Evolutionary conservation across 2,797 vertebrate species (phyloP), one percentile per base, ranked within the genome.

Genomic region (Enteromius treurensis): DNA sequence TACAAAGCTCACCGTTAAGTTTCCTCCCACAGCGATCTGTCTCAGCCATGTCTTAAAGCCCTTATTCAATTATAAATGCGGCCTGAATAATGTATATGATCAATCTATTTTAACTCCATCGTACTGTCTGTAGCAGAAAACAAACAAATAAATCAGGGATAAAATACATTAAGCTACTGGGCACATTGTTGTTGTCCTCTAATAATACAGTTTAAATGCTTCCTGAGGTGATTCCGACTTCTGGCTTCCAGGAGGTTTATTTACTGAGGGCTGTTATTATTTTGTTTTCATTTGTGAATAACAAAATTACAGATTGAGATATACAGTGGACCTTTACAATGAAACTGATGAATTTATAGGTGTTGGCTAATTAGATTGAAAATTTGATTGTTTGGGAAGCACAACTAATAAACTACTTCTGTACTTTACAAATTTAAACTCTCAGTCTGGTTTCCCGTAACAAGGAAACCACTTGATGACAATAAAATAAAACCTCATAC

Each of bases 21-120:
- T 69, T 42, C 3, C 65, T 53, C 83, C n/a, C 14, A 21, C 69
- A 58, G 42, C 13, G 64, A 84, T 85, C 68, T 49, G 62, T 87
- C 81, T 79, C 76, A n/a, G 51, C 60, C 85, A 47, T 62, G 70
- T 80, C 55, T 85, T 87, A 89, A 87, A 88, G 40, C 81, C 65
- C 70, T 58, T 88, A 79, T 69, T 89, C 67, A 87, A 86, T 88
- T 85, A 91, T 89, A 29, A 83, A 87, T 86, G 86, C 55, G 80
- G 64, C 76, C 81, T 86, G 81, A 88, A 88, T 88, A 88, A 89
- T 89, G 62, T 71, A 89, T 78, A 55, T 58, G 49, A 87, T 86
- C 70, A 73, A 90, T 88, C 60, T 80, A 26, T 23, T 80, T 78
- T 86, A 80, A 85, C 84, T 76, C 81, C 64, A 79, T 84, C 84